Evolutionary conservation across 2,888 invertebrate species (phyloP).

Genomic region (Pyrochroa serraticornis): DNA sequence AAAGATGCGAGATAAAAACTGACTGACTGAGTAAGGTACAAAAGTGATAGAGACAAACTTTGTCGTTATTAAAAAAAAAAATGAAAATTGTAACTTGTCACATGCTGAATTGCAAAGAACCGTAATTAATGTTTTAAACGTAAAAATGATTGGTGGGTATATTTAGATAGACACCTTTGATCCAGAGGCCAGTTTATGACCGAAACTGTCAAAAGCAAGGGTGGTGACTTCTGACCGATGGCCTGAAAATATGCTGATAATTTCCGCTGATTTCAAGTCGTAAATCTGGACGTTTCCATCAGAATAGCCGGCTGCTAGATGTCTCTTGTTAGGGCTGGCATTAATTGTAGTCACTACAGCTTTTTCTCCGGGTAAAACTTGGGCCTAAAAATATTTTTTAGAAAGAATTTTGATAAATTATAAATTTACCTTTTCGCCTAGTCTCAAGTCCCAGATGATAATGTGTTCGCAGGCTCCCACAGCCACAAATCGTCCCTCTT

Average conservation of each 20-base stretch:
- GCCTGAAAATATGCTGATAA: conserved; percentile 77
- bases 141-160: not conserved
- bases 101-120: too few species aligned
- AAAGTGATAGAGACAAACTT: too few species aligned
- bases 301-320: conserved; percentile 89
- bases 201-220: conserved; percentile 81
- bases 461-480: conserved; percentile 95
- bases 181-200: conserved; percentile 87
- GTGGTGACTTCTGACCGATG: conserved; percentile 86
- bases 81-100: too few species aligned
- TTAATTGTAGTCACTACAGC: conserved; percentile 78
- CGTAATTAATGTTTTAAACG: conserved; percentile 6
- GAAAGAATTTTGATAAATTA: not conserved
- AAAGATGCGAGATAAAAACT: too few species aligned
- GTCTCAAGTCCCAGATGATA: conserved; percentile 90
- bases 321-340: conserved; percentile 75
- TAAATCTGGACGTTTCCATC: conserved; percentile 89
- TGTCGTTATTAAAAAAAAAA: too few species aligned
- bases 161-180: conserved; percentile 66
- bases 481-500: conserved; percentile 84
- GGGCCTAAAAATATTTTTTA: conserved; percentile 63
- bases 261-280: conserved; percentile 75
- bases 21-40: too few species aligned
- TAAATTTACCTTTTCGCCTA: conserved; percentile 73
- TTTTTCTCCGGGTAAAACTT: conserved; percentile 81